phyloP scores from a whole-genome alignment of 2,888 invertebrate genomes.

The Cerastis rubricosa region DNA sequence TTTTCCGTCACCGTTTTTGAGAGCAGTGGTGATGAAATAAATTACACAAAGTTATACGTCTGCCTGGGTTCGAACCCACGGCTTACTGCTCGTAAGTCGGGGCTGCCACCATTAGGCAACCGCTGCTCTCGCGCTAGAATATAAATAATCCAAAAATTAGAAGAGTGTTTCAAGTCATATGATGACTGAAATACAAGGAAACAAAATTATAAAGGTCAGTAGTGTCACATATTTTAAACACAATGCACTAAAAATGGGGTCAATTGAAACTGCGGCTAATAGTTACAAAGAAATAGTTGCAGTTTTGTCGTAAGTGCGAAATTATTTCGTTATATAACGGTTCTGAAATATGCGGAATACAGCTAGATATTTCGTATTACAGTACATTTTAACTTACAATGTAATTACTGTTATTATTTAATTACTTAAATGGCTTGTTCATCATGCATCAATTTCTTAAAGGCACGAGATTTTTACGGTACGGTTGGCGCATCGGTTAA shows the following conservation, averaged over 20 bases:
- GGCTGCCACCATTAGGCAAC: too few relatives aligned
- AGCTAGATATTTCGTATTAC: slow-evolving; percentile 3
- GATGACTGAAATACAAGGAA: slow-evolving; percentile 49
- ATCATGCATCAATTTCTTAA: too few relatives aligned
- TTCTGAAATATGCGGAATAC: slow-evolving; percentile 30
- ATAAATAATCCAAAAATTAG: background rate
- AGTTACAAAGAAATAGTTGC: slow-evolving; percentile 51
- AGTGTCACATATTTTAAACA: slow-evolving; percentile 34
- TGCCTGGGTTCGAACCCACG: too few relatives aligned
- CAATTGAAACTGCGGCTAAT: slow-evolving; percentile 48
- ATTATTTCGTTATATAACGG: slow-evolving; percentile 54
- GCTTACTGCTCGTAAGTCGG: too few relatives aligned
- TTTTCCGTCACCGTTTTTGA: too few relatives aligned
- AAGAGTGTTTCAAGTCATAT: background rate
- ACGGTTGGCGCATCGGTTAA: too few relatives aligned
- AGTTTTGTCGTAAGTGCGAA: slow-evolving; percentile 42
- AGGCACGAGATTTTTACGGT: too few relatives aligned
- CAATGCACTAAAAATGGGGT: slow-evolving; percentile 44
- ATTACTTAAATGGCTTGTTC: too few relatives aligned
- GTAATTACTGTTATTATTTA: slow-evolving; percentile 1
- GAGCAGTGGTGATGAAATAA: too few relatives aligned
- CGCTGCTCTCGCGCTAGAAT: background rate
- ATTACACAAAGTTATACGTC: too few relatives aligned
- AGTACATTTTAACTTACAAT: background rate
- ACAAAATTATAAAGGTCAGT: slow-evolving; percentile 23